A percentile compares a stretch with the other conserved stretches of the same genome.
Conservation (phyloP, 2,797 vertebrate genomes). For the Rhinogobio ventralis region DNA sequence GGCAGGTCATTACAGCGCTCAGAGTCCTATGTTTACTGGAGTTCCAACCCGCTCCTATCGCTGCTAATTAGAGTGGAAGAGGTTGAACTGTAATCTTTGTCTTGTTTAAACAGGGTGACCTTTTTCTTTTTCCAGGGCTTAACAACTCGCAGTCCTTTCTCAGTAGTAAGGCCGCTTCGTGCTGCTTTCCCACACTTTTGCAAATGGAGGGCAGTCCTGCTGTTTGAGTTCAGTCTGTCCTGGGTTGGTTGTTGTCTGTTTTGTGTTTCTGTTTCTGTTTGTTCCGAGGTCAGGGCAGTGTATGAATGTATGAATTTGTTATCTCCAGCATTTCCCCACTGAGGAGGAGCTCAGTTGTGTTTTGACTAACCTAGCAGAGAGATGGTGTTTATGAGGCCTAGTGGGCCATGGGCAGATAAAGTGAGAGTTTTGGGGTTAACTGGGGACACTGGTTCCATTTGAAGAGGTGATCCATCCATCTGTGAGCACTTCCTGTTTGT, state of each 20-base stretch:
- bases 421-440: constrained; percentile 22
- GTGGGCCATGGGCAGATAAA: not conserved
- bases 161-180: constrained; percentile 71
- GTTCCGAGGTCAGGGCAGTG: constrained; percentile 8
- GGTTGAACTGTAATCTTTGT: constrained; percentile 65
- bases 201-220: constrained; percentile 73
- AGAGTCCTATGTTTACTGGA: constrained; percentile 52
- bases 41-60: constrained; percentile 53
- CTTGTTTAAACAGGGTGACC: constrained; percentile 73
- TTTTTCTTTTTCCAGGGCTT: constrained; percentile 61
- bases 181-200: constrained; percentile 82
- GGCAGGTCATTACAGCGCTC: constrained; percentile 44
- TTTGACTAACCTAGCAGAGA: constrained; percentile 30
- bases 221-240: constrained; percentile 77
- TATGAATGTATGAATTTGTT: constrained; percentile 17
- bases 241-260: constrained; percentile 62
- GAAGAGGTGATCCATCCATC: constrained; percentile 46
- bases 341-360: not conserved
- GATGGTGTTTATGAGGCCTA: not conserved
- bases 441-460: constrained; percentile 52
- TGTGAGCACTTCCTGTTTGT: constrained; percentile 67
- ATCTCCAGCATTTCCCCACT: constrained; percentile 20
- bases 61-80: constrained; percentile 65
- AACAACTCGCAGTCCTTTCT: constrained; percentile 49
- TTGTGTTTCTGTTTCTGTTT: constrained; percentile 35